Conservation (phyloP, 2,888 invertebrate genomes). For the Heteropelma amictum region DNA sequence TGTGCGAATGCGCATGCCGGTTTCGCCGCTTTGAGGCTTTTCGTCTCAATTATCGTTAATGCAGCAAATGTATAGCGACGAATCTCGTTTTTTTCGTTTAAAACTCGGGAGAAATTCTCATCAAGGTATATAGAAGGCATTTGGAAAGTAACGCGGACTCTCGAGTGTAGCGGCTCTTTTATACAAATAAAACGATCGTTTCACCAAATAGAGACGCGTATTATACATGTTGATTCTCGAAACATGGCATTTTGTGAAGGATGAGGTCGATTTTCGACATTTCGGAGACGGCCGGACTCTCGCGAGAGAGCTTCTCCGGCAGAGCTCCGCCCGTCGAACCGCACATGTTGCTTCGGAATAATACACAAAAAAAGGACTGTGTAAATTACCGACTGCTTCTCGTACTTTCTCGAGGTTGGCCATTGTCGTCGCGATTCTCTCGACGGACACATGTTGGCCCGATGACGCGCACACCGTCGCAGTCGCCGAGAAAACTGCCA, state of each 20-base stretch:
- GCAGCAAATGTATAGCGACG: no score
- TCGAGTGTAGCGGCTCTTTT: no score
- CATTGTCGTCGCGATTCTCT: slow-evolving; percentile 36
- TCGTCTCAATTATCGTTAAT: no score
- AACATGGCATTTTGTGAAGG: slow-evolving; percentile 9
- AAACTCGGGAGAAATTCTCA: no score
- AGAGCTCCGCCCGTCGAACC: slow-evolving; percentile 57
- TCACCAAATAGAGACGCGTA: not conserved
- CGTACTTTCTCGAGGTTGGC: slow-evolving; percentile 62
- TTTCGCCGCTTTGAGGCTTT: no score
- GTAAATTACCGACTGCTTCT: slow-evolving; percentile 61
- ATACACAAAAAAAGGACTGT: slow-evolving; percentile 52
- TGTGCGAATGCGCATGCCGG: no score
- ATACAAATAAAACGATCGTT: not conserved
- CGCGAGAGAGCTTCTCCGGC: slow-evolving; percentile 21
- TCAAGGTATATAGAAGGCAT: no score
- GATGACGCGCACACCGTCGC: slow-evolving; percentile 17
- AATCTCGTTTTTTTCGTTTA: no score
- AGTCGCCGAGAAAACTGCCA: slow-evolving; percentile 34
- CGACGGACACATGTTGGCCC: slow-evolving; percentile 51
- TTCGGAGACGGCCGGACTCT: slow-evolving; percentile 10
- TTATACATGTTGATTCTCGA: slow-evolving; percentile 1
- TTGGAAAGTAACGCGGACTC: no score
- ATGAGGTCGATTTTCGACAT: slow-evolving; percentile 24
- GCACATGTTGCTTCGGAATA: slow-evolving; percentile 63